Evolutionary conservation across 92 coral and sea anemone species (phyloP), one percentile per base, ranked within the genome.

Genomic region (Isaurus tuberculatus): DNA sequence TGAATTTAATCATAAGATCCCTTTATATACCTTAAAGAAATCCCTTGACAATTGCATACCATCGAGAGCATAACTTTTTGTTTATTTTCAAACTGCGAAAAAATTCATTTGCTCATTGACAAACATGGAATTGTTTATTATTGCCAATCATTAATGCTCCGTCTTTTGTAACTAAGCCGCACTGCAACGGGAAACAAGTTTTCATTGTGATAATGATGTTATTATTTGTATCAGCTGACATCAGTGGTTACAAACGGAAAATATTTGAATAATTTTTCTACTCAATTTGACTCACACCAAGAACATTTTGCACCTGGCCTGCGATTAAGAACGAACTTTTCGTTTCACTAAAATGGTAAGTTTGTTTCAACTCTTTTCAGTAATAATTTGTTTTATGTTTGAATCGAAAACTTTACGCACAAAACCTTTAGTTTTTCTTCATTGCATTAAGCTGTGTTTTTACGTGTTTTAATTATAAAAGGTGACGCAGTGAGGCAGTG

Each of bases 191-290:
- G 69, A 77, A 67, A 77, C 66, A 42, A 77, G 30, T 33, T 33
- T 77, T 61, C 81, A 77, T 34, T 77, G 82, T 34, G 70, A 77
- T 77, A 77, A 77, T 77, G 82, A 77, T 77, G 82, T 58, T 77
- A 77, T 77, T 77, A 64, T 77, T 16, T 42, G 23, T 65, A 58
- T 77, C 70, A 77, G 55, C 42, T 77, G 82, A 77, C 53, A 57
- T 25, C 36, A 77, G 69, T 77, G 82, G 82, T 40, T 77, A 29
- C 36, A 34, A 77, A 57, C 82, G 57, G 25, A 77, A 75, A 77
- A 77, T 57, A 77, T 77, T 57, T 77, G 82, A 77, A 77, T 77
- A 77, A 77, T 33, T 29, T 77, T 55, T 74, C 20, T 20, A 51
- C 10, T 34, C 82, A 77, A 57, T 77, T 77, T 58, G 51, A 77